Base-by-base conservation (phyloP, 2,113 vertebrate genomes). In the Eulemur rufifrons region DNA sequence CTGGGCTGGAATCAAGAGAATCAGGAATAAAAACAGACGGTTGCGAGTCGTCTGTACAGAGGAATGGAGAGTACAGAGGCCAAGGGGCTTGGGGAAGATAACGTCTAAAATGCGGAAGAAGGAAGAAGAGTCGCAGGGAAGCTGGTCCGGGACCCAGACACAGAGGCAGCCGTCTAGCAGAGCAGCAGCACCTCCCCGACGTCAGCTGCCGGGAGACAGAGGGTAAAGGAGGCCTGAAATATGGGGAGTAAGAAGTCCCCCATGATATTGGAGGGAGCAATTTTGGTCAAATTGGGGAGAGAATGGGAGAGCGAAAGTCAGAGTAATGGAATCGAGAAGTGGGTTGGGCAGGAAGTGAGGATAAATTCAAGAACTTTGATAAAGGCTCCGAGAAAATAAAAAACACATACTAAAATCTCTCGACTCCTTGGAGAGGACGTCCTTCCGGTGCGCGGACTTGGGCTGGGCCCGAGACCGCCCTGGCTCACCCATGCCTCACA, bases 141-240 rank as follows among this genome's bases (percentile, higher is more conserved):
- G 12, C 13, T 47, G 50, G 23, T 54, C 45, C 45, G 39, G 3
- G 20, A 27, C 23, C 61, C 2, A 66, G 68, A 56, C 59, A 59
- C 7, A 14, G n/a, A 71, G 1, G 17, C 0, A 39, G 8, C 8
- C 69, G 11, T 3, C 47, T 1, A 29, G 56, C 0, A 59, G 7
- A 13, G 37, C 39, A 39, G 73, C 6, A 66, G 66, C 11, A 13
- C 66, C 63, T 47, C 89, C 74, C 52, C 29, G 76, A 21, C 18
- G 27, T 21, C n/a, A 69, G 12, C 56, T 84, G 1, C 25, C 66
- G 32, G 59, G 71, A 39, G 32, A 59, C 8, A 20, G 5, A 56
- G 17, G 21, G 13, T 8, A 39, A 42, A 45, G 59, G 82, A 76
- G 39, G 39, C 39, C 25, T 23, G 39, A 86, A 73, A 78, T 32